Percentiles rank a stretch among this genome's conserved stretches.
These are phyloP conservation scores for Columba janthina DNA, from an alignment of 2,113 vertebrate genomes.

Conservation along the genomic window DNA sequence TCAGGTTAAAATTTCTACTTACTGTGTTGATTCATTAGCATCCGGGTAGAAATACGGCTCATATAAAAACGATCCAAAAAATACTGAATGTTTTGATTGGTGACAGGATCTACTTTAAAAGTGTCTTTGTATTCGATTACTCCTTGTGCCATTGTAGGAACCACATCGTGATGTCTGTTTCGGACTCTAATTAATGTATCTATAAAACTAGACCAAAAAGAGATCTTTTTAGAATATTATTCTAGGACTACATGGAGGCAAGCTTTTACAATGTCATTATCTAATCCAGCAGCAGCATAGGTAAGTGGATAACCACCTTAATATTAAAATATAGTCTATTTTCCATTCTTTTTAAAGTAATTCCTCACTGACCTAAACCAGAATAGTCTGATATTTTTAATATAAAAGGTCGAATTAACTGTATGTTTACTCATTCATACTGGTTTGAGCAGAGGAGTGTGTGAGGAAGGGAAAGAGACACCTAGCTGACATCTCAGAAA, in stretches of 20 bases:
- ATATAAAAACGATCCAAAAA: constrained; percentile 99
- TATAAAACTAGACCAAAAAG: constrained; percentile 82
- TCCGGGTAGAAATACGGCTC: constrained; percentile 97
- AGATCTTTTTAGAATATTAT: background rate
- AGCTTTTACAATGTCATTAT: background rate
- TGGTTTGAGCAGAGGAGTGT: background rate
- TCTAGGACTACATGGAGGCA: background rate
- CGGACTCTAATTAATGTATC: constrained; percentile 88
- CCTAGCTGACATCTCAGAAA: background rate
- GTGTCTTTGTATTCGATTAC: constrained; percentile 93
- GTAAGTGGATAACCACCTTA: background rate
- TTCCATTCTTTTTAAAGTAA: background rate
- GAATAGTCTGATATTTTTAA: background rate
- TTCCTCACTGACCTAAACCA: background rate
- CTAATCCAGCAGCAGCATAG: background rate
- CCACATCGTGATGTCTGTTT: constrained; percentile 93
- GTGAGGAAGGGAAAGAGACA: background rate
- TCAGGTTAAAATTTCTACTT: constrained; percentile 68
- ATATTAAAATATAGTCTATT: background rate
- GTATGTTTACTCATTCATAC: background rate
- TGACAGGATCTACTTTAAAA: constrained; percentile 90
- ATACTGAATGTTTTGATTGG: constrained; percentile 97
- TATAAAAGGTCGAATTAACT: background rate
- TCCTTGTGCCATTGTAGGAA: constrained; percentile 97
- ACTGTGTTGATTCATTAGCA: constrained; percentile 99